A percentile compares a stretch with the other conserved stretches of the same genome.
These are phyloP conservation scores for Episyrphus balteatus DNA, from an alignment of 1,140 invertebrate species.

Conservation along the genomic window DNA sequence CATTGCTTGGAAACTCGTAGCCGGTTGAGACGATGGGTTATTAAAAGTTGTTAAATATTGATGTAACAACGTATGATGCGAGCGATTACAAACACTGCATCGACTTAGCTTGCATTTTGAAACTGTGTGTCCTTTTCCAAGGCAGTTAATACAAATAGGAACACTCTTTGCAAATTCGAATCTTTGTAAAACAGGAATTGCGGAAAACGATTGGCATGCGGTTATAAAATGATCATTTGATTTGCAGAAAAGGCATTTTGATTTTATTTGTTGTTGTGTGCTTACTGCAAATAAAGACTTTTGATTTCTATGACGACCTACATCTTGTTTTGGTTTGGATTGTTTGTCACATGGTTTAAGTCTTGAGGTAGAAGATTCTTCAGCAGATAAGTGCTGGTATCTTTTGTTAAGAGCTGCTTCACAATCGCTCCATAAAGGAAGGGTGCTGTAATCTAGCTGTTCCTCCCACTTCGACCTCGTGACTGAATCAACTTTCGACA, in stretches of 20 bases:
- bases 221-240: not conserved
- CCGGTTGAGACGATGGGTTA: not conserved
- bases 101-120: not conserved
- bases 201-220: not conserved
- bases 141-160: conserved; percentile 2
- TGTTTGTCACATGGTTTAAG: not conserved
- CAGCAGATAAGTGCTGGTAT: conserved; percentile 5
- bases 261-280: not conserved
- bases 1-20: not conserved
- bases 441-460: conserved; percentile 2
- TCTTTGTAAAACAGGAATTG: conserved; percentile 1
- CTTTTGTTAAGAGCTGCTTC: not conserved
- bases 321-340: not conserved
- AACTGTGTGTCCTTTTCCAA: conserved; percentile 2
- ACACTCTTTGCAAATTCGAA: conserved; percentile 2
- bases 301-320: not conserved
- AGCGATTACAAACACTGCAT: conserved; percentile 1
- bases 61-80: conserved; percentile 1
- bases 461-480: conserved; percentile 6
- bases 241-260: conserved; percentile 3
- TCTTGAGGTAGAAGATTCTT: conserved; percentile 3
- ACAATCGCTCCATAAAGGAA: conserved; percentile 5
- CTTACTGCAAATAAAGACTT: not conserved
- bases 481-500: conserved; percentile 6
- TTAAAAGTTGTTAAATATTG: not conserved